Evolutionary conservation across 2,888 invertebrate species (phyloP).

Genomic region (Philhelius pedissequus): DNA sequence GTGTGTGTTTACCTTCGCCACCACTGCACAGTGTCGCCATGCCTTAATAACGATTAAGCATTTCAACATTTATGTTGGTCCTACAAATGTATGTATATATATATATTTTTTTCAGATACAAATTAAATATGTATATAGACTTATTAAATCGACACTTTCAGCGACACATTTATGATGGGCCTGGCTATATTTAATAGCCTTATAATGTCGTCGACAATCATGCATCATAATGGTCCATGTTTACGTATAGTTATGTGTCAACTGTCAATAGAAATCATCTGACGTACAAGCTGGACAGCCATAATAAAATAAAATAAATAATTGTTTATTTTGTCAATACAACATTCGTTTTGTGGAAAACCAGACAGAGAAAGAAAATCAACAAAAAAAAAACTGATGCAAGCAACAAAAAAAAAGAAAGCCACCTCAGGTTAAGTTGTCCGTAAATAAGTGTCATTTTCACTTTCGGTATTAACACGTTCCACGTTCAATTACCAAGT

Average conservation of each 20-base stretch:
- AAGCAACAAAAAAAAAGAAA: conserved; percentile 47
- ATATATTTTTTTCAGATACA: not conserved
- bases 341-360: not conserved
- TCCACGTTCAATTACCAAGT: conserved; percentile 15
- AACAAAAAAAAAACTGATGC: not conserved
- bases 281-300: not conserved
- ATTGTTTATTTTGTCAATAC: conserved; percentile 27
- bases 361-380: not conserved
- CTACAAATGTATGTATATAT: too few relatives aligned
- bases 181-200: not conserved
- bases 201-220: not conserved
- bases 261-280: conserved; percentile 43
- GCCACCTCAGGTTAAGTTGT: conserved; percentile 21
- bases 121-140: not conserved
- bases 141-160: conserved; percentile 44
- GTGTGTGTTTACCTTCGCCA: not conserved
- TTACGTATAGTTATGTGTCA: not conserved
- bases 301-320: conserved; percentile 30
- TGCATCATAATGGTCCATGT: not conserved
- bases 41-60: conserved; percentile 2
- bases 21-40: not conserved
- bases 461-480: conserved; percentile 60
- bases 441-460: conserved; percentile 54
- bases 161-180: not conserved
- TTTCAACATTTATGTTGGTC: conserved; percentile 45